phyloP scores from a whole-genome alignment of 2,113 vertebrate genomes.

The Nothocercus nigrocapillus region DNA sequence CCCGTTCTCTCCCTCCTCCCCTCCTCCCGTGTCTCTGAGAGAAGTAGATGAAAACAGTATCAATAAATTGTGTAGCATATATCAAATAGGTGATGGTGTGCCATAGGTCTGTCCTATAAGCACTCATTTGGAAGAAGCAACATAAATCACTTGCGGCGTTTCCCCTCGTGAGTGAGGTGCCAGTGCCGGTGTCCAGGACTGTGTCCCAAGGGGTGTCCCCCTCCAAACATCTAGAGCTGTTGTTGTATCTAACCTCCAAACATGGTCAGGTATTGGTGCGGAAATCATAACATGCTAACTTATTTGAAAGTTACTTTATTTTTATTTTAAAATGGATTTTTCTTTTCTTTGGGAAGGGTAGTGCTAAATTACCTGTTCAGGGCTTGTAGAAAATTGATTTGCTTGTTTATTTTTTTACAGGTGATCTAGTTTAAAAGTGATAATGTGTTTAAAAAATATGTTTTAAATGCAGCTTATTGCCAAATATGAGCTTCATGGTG shows the following conservation, averaged over 20 bases:
- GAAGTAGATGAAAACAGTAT: background rate
- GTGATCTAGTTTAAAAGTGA: background rate
- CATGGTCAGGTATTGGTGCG: background rate
- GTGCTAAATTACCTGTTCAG: background rate
- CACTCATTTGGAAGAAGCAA: background rate
- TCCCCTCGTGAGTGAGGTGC: background rate
- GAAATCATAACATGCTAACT: background rate
- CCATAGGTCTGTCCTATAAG: background rate
- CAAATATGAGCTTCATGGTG: background rate
- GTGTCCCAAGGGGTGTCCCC: background rate
- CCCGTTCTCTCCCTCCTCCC: too few relatives aligned
- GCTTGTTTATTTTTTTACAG: background rate
- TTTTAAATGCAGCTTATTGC: background rate
- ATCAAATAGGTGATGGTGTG: background rate
- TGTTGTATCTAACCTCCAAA: background rate
- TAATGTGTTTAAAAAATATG: background rate
- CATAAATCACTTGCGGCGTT: background rate
- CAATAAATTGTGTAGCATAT: background rate
- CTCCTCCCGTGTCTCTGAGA: background rate
- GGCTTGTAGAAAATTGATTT: background rate
- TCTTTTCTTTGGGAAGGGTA: background rate
- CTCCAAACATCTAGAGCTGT: background rate
- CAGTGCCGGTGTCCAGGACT: background rate
- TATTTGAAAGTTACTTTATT: background rate
- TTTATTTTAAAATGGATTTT: background rate